phyloP scores from a whole-genome alignment of 2,113 vertebrate genomes.

The Furnarius figulus region DNA sequence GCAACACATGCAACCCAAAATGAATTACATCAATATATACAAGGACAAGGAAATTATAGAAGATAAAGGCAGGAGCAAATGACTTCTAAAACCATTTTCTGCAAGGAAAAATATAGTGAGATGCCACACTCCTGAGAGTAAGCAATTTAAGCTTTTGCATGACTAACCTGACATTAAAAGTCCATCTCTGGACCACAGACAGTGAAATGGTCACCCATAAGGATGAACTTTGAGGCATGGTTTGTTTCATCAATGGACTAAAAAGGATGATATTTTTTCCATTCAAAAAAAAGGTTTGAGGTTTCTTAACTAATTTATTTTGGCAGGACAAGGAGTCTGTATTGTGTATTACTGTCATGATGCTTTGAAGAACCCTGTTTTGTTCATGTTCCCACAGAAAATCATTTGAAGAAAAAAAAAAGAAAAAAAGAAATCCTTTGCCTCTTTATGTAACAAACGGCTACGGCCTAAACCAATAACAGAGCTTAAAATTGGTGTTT shows the following conservation, averaged over 20 bases:
- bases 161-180: neutral
- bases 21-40: neutral
- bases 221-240: neutral
- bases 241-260: neutral
- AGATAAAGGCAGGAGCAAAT: neutral
- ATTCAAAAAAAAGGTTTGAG: neutral
- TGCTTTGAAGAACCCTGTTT: neutral
- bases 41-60: neutral
- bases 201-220: neutral
- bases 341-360: neutral
- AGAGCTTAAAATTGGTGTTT: slow-evolving; percentile 2
- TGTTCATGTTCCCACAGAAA: neutral
- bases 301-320: slow-evolving; percentile 8
- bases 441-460: slow-evolving; percentile 16
- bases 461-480: neutral
- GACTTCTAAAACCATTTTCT: neutral
- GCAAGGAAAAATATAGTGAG: neutral
- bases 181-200: neutral
- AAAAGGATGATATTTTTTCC: neutral
- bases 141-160: neutral
- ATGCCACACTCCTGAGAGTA: neutral
- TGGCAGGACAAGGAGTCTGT: slow-evolving; percentile 2
- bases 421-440: neutral
- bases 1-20: neutral
- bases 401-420: slow-evolving; percentile 2